Evolutionary conservation across 2,113 vertebrate species (phyloP).

Genomic region (Psophia crepitans): DNA sequence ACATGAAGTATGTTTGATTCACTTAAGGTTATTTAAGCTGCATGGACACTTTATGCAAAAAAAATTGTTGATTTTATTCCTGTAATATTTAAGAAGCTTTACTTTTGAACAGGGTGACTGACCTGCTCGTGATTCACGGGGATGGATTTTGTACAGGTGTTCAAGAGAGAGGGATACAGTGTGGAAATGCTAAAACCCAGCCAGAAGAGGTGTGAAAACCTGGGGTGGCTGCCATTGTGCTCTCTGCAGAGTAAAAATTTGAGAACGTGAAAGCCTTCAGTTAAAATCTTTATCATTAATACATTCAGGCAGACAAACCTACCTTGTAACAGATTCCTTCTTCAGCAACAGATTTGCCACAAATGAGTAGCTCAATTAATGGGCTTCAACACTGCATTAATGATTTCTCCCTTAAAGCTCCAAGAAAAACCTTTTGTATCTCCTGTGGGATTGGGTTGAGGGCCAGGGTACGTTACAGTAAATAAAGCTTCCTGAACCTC

Average conservation of each 20-base stretch:
- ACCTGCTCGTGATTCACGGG: neutral
- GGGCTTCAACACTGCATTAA: neutral
- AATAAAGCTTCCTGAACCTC: neutral
- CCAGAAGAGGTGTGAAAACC: neutral
- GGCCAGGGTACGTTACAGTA: neutral
- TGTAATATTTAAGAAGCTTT: neutral
- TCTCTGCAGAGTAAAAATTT: neutral
- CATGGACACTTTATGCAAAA: neutral
- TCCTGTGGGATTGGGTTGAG: neutral
- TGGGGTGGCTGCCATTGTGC: neutral
- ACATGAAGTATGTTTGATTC: neutral
- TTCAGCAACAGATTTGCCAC: neutral
- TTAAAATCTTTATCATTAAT: neutral
- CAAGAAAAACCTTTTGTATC: neutral
- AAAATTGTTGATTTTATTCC: neutral
- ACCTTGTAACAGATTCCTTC: neutral
- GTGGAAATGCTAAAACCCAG: neutral
- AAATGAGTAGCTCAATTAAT: neutral
- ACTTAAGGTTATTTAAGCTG: neutral
- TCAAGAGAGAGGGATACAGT: neutral
- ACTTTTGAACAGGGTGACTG: slow-evolving; percentile 26
- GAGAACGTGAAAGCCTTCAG: neutral
- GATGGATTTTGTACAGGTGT: neutral
- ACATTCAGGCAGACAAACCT: neutral
- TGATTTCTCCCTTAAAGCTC: neutral